Base-by-base conservation (phyloP, 2,888 invertebrate species). In the Arge pagana region DNA sequence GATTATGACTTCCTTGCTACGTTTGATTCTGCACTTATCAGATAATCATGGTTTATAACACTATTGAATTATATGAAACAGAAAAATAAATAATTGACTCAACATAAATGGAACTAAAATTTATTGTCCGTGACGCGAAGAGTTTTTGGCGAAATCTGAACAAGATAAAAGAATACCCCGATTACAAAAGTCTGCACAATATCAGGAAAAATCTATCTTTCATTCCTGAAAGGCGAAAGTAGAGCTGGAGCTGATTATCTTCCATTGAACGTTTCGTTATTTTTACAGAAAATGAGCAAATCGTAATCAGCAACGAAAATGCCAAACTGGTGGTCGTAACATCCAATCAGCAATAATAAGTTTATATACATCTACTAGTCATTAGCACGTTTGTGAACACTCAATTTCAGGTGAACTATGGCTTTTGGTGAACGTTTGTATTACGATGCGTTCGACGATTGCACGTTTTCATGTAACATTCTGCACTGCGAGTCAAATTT, bases 281-380 rank as follows among this genome's bases (percentile, higher is more conserved):
- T 42, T 42, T 42, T 42, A 28, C 42, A 42, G 28, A 30, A 11
- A 24, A n/a, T 30, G 11, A 30, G 42, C 28, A 28, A 30, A 28
- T 42, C 42, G 10, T 28, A 30, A 42, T 11, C 42, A 19, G 13
- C n/a, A 16, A 42, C 30, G 42, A 42, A 42, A 42, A 42, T 42
- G 19, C 19, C n/a, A 6, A 42, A 30, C 40, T n/a, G 16, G 15
- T 24, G 23, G 24, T 11, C 24, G 8, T 10, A 19, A 18, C 37
- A 37, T 37, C 19, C 21, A 13, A 37, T 19, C 18, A 18, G n/a
- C 19, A 37, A 37, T 37, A n/a, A n/a, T n/a, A 37, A 37, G 18
- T 8, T 6, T 19, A 37, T 37, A 19, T 21, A 37, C 37, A 2
- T n/a, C 19, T 10, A 21, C 4, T 37, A 8, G 11, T n/a, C 21